Evolutionary conservation across 2,113 vertebrate species (phyloP).

Genomic region (Dolichallabes microphthalmus): DNA sequence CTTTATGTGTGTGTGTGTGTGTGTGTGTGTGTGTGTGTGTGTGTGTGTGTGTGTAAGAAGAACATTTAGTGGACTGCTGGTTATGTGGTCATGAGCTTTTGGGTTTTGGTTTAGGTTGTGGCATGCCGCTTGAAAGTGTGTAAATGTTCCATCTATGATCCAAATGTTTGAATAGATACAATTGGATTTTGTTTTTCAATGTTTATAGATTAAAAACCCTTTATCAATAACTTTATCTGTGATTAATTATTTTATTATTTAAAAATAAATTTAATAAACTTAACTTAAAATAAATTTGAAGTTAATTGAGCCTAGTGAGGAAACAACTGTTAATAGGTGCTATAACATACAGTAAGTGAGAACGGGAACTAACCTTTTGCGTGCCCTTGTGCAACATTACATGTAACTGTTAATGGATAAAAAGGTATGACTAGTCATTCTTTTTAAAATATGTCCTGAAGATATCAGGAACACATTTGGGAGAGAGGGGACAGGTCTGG

Average conservation of each 20-base stretch:
- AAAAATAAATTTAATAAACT: no score
- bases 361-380: neutral
- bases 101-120: neutral
- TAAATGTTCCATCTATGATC: neutral
- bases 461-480: neutral
- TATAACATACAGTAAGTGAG: neutral
- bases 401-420: neutral
- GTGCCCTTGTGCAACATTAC: neutral
- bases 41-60: neutral
- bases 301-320: neutral
- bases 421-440: neutral
- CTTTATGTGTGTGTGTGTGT: constrained; percentile 15
- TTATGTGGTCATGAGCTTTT: neutral
- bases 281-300: no score
- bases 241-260: no score
- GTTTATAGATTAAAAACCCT: no score
- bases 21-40: constrained; percentile 4
- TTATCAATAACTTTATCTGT: neutral
- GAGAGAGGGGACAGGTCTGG: neutral
- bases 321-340: neutral
- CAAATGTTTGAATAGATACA: no score
- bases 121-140: neutral
- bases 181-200: no score
- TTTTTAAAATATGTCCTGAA: neutral
- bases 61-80: neutral